Percentiles rank a stretch among this genome's conserved stretches.
phyloP scores from a whole-genome alignment of 2,888 invertebrate species.

The Agriotes lineatus region DNA sequence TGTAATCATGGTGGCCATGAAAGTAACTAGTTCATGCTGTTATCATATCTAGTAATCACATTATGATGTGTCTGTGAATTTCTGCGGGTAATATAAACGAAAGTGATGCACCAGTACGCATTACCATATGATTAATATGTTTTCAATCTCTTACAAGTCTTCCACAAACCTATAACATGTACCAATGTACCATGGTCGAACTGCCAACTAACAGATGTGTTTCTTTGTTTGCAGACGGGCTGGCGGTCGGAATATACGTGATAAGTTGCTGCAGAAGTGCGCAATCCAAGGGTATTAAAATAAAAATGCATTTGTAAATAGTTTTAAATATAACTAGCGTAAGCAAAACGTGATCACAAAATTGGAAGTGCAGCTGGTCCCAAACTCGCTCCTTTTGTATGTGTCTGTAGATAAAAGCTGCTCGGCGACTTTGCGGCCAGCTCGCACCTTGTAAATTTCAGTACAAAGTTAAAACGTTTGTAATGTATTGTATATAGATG shows the following conservation, averaged over 20 bases:
- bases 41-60: no score
- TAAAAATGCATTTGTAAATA: conserved; percentile 43
- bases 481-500: conserved; percentile 65
- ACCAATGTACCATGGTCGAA: no score
- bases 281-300: conserved; percentile 40
- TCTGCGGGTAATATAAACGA: no score
- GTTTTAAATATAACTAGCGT: conserved; percentile 42
- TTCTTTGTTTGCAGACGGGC: conserved; percentile 80
- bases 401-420: conserved; percentile 43
- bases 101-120: no score
- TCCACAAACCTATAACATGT: no score
- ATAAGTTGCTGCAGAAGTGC: conserved; percentile 69
- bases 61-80: no score
- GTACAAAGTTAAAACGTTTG: conserved; percentile 63
- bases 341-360: conserved; percentile 55
- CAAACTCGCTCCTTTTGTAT: conserved; percentile 51
- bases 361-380: conserved; percentile 51
- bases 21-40: no score
- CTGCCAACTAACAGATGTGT: background rate
- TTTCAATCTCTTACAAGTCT: no score
- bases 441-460: conserved; percentile 61
- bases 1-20: no score
- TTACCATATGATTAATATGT: no score
- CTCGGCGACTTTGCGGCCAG: conserved; percentile 56
- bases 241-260: conserved; percentile 96